Evolutionary conservation across 2,797 vertebrate species (phyloP).

Genomic region (Delichon dasypus): DNA sequence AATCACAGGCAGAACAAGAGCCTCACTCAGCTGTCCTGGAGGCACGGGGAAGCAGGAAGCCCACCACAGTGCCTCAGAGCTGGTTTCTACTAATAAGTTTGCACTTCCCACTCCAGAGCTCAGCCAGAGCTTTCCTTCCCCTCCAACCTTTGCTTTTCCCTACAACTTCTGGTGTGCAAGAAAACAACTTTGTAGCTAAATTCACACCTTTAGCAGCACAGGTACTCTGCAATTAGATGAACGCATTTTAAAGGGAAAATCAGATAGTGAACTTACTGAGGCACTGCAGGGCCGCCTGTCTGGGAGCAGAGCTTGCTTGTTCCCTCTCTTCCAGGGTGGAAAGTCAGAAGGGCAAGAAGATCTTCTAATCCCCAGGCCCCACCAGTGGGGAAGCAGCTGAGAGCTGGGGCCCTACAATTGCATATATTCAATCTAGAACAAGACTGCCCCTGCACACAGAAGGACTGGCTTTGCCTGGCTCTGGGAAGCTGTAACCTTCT

Average conservation of each 20-base stretch:
- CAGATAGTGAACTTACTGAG: not conserved
- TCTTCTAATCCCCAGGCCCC: not conserved
- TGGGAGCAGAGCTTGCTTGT: fast-evolving
- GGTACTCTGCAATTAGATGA: not conserved
- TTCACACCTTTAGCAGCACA: not conserved
- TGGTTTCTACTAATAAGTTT: not conserved
- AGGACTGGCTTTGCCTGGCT: not conserved
- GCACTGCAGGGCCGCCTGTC: fast-evolving
- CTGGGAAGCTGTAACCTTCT: not conserved
- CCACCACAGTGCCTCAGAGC: fast-evolving
- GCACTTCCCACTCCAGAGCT: not conserved
- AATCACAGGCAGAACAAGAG: not conserved
- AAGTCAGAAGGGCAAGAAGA: not conserved
- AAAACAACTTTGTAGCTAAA: not conserved
- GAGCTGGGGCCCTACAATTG: fast-evolving
- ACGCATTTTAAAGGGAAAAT: not conserved
- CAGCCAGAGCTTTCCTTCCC: not conserved
- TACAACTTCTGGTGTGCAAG: not conserved
- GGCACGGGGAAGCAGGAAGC: not conserved
- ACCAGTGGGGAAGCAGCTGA: not conserved
- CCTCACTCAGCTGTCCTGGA: not conserved
- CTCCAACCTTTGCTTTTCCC: not conserved
- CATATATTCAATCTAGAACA: not conserved
- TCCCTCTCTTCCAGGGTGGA: not conserved
- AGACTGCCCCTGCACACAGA: not conserved